Evolutionary conservation across 2,888 invertebrate genomes (phyloP), one percentile per base, ranked within the genome.

Genomic region (Machimus rusticus): DNA sequence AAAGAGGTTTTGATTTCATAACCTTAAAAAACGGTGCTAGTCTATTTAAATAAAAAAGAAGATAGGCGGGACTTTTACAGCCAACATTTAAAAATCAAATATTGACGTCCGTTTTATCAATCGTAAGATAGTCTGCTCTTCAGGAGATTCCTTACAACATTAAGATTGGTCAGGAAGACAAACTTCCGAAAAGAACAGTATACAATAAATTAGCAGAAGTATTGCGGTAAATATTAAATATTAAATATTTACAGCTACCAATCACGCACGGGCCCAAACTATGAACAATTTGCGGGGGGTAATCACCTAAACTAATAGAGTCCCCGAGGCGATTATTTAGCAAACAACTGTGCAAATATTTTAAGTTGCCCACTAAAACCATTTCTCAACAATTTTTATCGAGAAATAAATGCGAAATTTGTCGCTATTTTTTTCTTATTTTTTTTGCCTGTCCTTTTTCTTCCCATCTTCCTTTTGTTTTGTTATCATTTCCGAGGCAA

Each of bases 311-410:
- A 66, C 66, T 66, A 66, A 66, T 57, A 66, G 9, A 66, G 39
- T 4, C 43, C 79, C 51, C 43, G n/a, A 37, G 74, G 51, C 51
- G 77, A 76, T 86, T 86, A 76, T 76, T 86, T 46, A 46, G 37
- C 46, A 86, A 86, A 77, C 86, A 86, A 86, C 77, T 86, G 77
- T 34, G 51, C 86, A 86, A 86, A 86, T 86, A 86, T 86, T 86
- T 86, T 86, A 86, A 34, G 46, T 77, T 39, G 46, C 23, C 74
- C 55, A 86, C 76, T 77, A 86, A 86, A 84, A 81, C 81, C 84
- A 23, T 84, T 84, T 84, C 28, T 84, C 39, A 84, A 84, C 28
- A 66, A 51, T 81, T 81, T 55, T 51, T 55, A 81, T 78, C 23
- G 55, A 51, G n/a, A 81, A 78, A 81, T 43, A 81, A 55, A 28